Conservation (phyloP, 2,797 vertebrate species). For the Chelon labrosus region DNA sequence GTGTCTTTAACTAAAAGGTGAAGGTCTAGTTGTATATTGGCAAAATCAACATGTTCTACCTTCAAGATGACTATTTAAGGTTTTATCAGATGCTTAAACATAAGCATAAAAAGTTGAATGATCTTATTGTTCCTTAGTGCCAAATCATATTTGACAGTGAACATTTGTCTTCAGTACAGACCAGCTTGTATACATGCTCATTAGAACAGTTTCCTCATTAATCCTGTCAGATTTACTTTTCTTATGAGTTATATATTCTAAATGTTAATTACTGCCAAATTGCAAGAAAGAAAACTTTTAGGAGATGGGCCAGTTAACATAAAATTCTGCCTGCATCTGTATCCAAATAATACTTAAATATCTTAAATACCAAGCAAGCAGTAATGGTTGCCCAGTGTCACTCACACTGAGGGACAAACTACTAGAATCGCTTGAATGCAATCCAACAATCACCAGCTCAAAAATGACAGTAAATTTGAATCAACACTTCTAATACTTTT, state of each 20-base stretch:
- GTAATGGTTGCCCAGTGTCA: background rate
- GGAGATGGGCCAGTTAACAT: background rate
- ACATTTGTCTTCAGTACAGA: background rate
- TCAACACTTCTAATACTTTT: too few species aligned
- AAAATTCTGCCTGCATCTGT: background rate
- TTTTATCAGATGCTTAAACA: background rate
- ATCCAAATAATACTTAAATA: background rate
- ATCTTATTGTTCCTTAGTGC: background rate
- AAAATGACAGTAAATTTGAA: too few species aligned
- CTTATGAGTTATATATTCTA: background rate
- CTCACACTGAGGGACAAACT: background rate
- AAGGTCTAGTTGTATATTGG: too few species aligned
- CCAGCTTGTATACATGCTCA: background rate
- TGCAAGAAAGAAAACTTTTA: background rate
- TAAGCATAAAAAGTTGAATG: background rate
- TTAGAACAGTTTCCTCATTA: background rate
- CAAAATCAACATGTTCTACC: background rate
- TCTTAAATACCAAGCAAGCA: background rate
- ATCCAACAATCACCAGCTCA: too few species aligned
- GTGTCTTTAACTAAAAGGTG: too few species aligned
- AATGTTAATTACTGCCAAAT: background rate
- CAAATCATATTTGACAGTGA: background rate
- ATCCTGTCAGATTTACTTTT: background rate
- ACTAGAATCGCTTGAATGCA: background rate
- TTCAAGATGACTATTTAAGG: too few species aligned